Percentiles rank a stretch among this genome's conserved stretches.
These are phyloP conservation scores for Listronotus oregonensis DNA, from an alignment of 1,140 invertebrate species.

Conservation along the genomic window DNA sequence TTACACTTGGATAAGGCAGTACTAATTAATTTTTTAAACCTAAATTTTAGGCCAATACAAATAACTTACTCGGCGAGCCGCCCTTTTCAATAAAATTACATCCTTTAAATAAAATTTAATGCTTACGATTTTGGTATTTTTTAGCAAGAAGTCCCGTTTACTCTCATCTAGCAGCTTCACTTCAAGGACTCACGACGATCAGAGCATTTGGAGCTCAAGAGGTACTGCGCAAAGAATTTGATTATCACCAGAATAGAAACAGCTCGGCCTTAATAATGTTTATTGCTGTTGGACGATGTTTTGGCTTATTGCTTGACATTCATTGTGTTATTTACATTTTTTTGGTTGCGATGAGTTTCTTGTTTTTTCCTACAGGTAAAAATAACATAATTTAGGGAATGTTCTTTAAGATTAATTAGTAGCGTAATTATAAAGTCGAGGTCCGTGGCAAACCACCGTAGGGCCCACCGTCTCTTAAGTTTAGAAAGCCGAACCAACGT, in stretches of 20 bases:
- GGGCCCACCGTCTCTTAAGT: too few relatives aligned
- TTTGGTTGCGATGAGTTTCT: constrained; percentile 62
- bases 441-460: too few relatives aligned
- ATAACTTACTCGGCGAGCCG: too few relatives aligned
- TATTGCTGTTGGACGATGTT: constrained; percentile 65
- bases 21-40: too few relatives aligned
- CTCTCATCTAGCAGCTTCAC: constrained; percentile 76
- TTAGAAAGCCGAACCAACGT: too few relatives aligned
- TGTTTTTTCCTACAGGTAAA: constrained; percentile 56
- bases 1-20: too few relatives aligned
- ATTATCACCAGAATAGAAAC: constrained; percentile 63
- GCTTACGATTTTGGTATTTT: constrained; percentile 31
- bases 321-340: constrained; percentile 71
- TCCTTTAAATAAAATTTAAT: too few relatives aligned
- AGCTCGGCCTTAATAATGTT: constrained; percentile 70
- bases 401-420: neutral
- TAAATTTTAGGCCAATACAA: too few relatives aligned
- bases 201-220: constrained; percentile 71
- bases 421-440: too few relatives aligned
- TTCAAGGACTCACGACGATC: constrained; percentile 81
- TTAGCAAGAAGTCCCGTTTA: constrained; percentile 78
- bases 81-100: too few relatives aligned
- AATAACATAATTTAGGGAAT: neutral
- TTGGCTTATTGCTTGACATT: constrained; percentile 65
- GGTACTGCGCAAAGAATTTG: constrained; percentile 73